phyloP scores from a whole-genome alignment of 1,140 invertebrate genomes.

The Lordiphosa stackelbergi region DNA sequence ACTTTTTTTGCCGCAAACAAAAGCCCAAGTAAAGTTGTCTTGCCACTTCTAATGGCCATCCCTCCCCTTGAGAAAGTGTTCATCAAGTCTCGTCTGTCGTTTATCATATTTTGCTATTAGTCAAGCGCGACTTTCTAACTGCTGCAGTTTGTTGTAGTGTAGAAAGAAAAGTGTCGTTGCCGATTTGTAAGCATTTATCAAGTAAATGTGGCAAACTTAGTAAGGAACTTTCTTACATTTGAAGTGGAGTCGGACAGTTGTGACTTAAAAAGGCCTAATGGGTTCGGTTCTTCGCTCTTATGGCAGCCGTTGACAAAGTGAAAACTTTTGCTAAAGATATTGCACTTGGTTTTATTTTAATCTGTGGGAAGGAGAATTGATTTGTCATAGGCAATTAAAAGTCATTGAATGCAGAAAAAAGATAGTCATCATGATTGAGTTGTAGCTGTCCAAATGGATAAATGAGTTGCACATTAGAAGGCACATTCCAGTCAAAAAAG shows the following conservation, averaged over 20 bases:
- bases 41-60: slow-evolving; percentile 54
- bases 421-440: neutral
- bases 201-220: slow-evolving; percentile 14
- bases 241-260: neutral
- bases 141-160: slow-evolving; percentile 16
- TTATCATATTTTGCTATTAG: slow-evolving; percentile 62
- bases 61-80: slow-evolving; percentile 40
- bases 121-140: slow-evolving; percentile 56
- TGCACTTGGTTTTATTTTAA: slow-evolving; percentile 12
- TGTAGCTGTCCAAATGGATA: too few relatives aligned
- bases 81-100: slow-evolving; percentile 41
- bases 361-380: slow-evolving; percentile 3
- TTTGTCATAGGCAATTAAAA: slow-evolving; percentile 1
- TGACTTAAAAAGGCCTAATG: slow-evolving; percentile 1
- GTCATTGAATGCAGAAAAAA: neutral
- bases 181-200: slow-evolving; percentile 52
- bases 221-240: slow-evolving; percentile 11
- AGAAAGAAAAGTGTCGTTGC: slow-evolving; percentile 56
- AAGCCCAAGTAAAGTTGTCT: slow-evolving; percentile 32
- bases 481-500: too few relatives aligned
- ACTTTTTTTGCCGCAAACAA: slow-evolving; percentile 47
- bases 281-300: slow-evolving; percentile 5
- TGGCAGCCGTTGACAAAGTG: slow-evolving; percentile 9
- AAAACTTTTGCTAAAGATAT: slow-evolving; percentile 8
- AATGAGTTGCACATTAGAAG: too few relatives aligned